Base-by-base conservation (phyloP, 1,140 invertebrate genomes). In the Leptonema lineaticorne region DNA sequence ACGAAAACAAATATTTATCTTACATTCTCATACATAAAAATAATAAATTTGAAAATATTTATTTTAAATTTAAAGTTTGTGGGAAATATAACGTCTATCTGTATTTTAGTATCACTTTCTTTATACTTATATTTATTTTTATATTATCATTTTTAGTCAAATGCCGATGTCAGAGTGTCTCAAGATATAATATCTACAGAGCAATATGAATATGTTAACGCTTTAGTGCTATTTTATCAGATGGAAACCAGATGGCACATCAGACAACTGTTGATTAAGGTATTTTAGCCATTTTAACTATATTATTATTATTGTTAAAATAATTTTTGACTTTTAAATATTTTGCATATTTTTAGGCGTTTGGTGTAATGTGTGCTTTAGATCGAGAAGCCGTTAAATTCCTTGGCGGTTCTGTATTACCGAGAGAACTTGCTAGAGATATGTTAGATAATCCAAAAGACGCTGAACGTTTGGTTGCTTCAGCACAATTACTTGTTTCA, bases 161-260 rank as follows among this genome's bases (percentile, higher is more conserved):
- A 93, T 82, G 92, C 92, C 0, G 92, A 94, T 81, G 85, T 89
- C 53, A 90, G 88, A 76, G 90, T 94, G 58, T 91, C 89, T 27
- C 87, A 88, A 73, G 87, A 90, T 76, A 87, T 93, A 48, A 84
- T 94, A 73, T 88, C 87, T 69, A 86, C 86, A 71, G 89, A 92
- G 78, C 85, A 89, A 26, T 93, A 92, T 74, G 85, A 87, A 63
- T 88, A 89, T 70, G 88, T 94, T 8, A 87, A 85, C 30, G 89
- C 89, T 70, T 79, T 96, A 46, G 89, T 93, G 57, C 88, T 93
- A 71, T 96, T 93, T 84, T 96, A 95, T 79, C 93, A 95, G 82
- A 95, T 95, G 94, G 94, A 96, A 80, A 88, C 90, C 2, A 84
- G 93, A 73, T 91, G 91, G 88, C 88, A 88, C 0, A 89, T 96